Evolutionary conservation across 2,888 invertebrate genomes (phyloP), one percentile per base, ranked within the genome.

Genomic region (Neoscelio sp.): DNA sequence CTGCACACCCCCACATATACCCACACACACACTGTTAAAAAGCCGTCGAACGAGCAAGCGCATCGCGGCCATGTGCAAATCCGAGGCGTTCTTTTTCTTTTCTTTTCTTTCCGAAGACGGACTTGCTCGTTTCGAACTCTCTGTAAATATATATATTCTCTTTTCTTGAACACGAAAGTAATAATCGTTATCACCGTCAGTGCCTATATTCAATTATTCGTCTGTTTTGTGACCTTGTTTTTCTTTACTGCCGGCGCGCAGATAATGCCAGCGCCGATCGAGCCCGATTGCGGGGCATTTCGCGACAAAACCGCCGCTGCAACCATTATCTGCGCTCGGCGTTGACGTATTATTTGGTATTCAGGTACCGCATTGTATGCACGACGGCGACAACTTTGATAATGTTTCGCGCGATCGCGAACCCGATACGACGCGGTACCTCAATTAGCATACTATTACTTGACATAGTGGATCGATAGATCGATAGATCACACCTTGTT

Each of bases 181-280:
- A 80, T 77, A 62, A 80, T 73, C 78, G 67, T 80, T 80, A 70
- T 82, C 81, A 83, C 78, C 76, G 75, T 81, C 82, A 81, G 70
- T 78, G 80, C 80, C 79, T 67, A 70, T 67, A 74, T 76, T 78
- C 73, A 77, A 81, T 79, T 79, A 81, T 64, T 77, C 75, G 77
- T 82, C 30, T 80, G 62, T 78, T 78, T 78, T 74, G 71, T 80
- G 54, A 73, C 60, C 56, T 76, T 70, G 33, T 77, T 82, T 81
- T 80, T 75, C 67, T 60, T 71, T 81, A 71, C 58, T 78, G 5
- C 70, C 74, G 42, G 76, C 65, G 74, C 73, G 68, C 78, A 73
- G 78, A 80, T 54, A 73, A 83, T 75, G 75, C 10, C 46, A 67
- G 17, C 7, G 18, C 10, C 2, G 18, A 13, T 7, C 5, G 8